These are phyloP conservation scores for Tachycineta bicolor DNA, from an alignment of 2,113 vertebrate species.

Conservation along the genomic window DNA sequence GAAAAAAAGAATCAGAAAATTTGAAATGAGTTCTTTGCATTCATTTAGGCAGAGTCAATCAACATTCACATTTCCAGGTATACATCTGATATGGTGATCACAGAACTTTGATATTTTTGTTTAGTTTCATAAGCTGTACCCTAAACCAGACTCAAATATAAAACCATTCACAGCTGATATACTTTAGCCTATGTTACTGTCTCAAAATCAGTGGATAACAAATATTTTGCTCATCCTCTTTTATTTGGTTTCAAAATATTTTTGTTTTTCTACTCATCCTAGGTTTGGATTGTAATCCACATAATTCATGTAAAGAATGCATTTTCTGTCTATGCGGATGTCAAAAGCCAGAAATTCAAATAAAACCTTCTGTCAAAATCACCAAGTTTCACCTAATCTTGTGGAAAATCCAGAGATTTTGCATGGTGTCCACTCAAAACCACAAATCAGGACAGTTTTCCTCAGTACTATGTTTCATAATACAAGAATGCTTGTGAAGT, in stretches of 20 bases:
- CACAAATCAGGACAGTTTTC: constrained; percentile 14
- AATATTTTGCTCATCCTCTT: not conserved
- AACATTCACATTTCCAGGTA: not conserved
- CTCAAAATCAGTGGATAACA: not conserved
- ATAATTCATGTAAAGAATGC: not conserved
- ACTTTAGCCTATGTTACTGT: not conserved
- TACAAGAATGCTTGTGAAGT: constrained; percentile 17
- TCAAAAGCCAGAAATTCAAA: not conserved
- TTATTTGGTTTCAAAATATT: not conserved
- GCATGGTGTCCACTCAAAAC: not conserved
- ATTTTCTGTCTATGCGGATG: not conserved
- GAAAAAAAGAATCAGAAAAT: not conserved
- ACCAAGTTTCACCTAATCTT: constrained; percentile 4
- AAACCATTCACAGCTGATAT: not conserved
- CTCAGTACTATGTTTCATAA: not conserved
- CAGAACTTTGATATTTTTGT: not conserved
- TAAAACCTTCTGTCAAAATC: not conserved
- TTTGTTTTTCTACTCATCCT: not conserved
- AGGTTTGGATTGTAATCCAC: not conserved
- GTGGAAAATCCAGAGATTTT: constrained; percentile 3
- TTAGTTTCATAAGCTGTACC: not conserved
- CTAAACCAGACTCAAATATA: not conserved
- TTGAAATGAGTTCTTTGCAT: not conserved
- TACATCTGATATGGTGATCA: not conserved
- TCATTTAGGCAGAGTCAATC: not conserved